Evolutionary conservation across 2,113 vertebrate genomes (phyloP), one percentile per base, ranked within the genome.

Genomic region (Struthidea cinerea): DNA sequence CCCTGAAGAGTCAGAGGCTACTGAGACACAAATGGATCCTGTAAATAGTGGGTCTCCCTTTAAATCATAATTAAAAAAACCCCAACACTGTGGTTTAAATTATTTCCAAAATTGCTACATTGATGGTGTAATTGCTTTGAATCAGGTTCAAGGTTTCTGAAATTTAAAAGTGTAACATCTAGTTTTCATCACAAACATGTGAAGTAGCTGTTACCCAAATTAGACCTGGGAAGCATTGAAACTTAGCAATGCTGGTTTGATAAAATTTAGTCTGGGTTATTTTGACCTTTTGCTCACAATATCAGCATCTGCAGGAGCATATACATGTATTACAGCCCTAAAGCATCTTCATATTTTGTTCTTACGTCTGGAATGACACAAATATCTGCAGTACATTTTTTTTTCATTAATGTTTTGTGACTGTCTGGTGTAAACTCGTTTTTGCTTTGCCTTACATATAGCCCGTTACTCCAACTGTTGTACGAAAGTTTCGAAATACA

Each of bases 401-500:
- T 80, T 83, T 90, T 59, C 9, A 22, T n/a, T 69, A 52, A 16
- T 2, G 3, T 50, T 75, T 73, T 61, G 42, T 28, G 42, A 67
- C 16, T 65, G 28, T 55, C 27, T 79, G 30, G 15, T 59, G 26
- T 92, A 73, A 81, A 83, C 61, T 64, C 80, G 14, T 50, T 89
- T 78, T 94, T 55, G 47, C 61, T 71, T 87, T 96, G 32, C 80
- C 47, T 97, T 94, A 2, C 33, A 95, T 93, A 1, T 81, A 99
- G 99, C 87, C 97, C 6, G 3, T 78, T 42, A 99, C 98, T 67
- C 98, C 99, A 22, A 89, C 95, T 2, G 89, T 61, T 28, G 95
- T 98, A 8, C 97, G 93, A 67, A 99, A 98, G 73, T 98, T 98
- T 93, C 95, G 91, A 79, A 98, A 97, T 81, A 98, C 95, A 53